phyloP scores from a whole-genome alignment of 2,888 invertebrate species.

The Tinea pellionella region DNA sequence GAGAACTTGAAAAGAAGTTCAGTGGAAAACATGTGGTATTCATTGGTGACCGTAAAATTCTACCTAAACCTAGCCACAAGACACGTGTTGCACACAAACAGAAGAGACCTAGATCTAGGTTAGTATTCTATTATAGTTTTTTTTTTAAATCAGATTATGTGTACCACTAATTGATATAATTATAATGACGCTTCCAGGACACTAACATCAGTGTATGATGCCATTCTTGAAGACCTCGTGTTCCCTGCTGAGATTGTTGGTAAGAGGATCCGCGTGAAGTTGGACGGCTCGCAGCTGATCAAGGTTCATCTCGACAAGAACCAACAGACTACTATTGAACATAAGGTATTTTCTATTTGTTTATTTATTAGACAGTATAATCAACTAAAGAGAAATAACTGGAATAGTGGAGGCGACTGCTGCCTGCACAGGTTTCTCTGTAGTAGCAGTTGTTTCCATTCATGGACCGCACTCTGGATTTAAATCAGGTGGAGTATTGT shows the following conservation, averaged over 20 bases:
- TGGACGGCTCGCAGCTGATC: constrained; percentile 95
- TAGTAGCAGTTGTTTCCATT: too few species aligned
- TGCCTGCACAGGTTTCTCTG: too few species aligned
- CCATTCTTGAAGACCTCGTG: constrained; percentile 96
- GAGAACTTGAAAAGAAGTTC: constrained; percentile 99
- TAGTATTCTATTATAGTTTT: constrained; percentile 13
- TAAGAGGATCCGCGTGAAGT: constrained; percentile 94
- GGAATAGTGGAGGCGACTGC: too few species aligned
- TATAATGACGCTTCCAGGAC: constrained; percentile 71
- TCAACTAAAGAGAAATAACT: too few species aligned
- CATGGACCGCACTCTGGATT: too few species aligned
- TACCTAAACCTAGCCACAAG: constrained; percentile 97
- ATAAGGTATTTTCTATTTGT: constrained; percentile 79
- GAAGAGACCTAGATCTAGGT: constrained; percentile 79
- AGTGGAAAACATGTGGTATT: constrained; percentile 99
- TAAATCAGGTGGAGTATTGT: too few species aligned
- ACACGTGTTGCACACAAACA: constrained; percentile 84
- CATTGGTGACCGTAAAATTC: constrained; percentile 96
- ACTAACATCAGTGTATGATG: constrained; percentile 96
- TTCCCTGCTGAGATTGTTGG: constrained; percentile 99
- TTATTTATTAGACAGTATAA: not conserved
- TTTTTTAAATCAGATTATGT: not conserved
- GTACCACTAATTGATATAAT: not conserved
- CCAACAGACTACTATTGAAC: constrained; percentile 99
- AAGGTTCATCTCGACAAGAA: constrained; percentile 98